Base-by-base conservation (phyloP, 1,140 invertebrate genomes). In the Nylanderia fulva region DNA sequence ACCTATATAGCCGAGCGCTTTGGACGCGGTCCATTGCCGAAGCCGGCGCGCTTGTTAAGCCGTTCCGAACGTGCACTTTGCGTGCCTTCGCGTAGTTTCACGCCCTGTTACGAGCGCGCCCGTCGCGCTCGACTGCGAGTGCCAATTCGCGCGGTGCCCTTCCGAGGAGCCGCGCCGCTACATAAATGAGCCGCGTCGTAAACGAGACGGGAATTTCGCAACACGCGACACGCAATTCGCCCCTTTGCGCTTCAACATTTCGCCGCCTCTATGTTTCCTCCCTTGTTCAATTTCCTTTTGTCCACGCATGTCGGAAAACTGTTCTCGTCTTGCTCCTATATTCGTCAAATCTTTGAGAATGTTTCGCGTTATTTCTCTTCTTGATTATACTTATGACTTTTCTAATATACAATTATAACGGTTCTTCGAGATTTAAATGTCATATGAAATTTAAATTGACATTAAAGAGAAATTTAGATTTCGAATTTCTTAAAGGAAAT, bases 51-150 rank as follows among this genome's bases (percentile, higher is more conserved):
- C 82, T 85, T 85, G 86, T 77, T 80, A 85, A 85, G 61, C 83
- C 66, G 24, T 82, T 88, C 58, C 71, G 80, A 82, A 76, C 27
- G 42, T 82, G 63, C 18, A 61, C 48, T 82, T 82, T 64, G 75
- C 75, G 69, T 75, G 69, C 86, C 63, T 76, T 58, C 74, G 68
- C 68, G 82, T 71, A 85, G 54, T 88, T 85, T 87, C 86, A 75
- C 82, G 48, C 63, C 63, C 60, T 39, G 68, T 54, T 42, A 69
- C 86, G 52, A 21, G 42, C 54, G 15, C 24, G 21, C 71, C 71
- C 82, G 63, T 76, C 60, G 21, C 54, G 58, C 18, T n/a, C 60
- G 36, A 56, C 52, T 72, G 11, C 52, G 69, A 85, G 66, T 58
- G 39, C 63, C 52, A 87, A 86, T 88, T 71, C 68, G 54, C 68